Evolutionary conservation across 2,113 vertebrate species (phyloP), one percentile per base, ranked within the genome.

Genomic region (Orthochromis malagaraziensis): DNA sequence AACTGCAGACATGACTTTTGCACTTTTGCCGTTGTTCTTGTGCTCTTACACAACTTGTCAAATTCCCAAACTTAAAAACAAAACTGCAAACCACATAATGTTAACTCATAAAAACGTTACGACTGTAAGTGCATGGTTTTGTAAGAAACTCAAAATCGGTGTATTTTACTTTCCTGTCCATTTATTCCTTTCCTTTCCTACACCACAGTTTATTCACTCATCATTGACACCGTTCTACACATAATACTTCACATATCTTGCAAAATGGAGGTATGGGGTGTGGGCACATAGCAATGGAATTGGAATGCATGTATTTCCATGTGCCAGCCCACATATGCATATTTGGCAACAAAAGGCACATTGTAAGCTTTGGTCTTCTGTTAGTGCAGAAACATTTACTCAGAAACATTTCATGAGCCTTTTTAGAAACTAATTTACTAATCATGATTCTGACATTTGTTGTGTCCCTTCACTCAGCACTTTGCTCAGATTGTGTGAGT

Each of bases 241-340:
- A 47, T 45, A 7, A 73, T 73, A 6, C 40, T 73, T 47, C 8
- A 73, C 68, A 47, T 47, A 17, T 73, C 40, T 73, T 73, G 73
- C 63, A 31, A 85, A 31, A 51, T n/a, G 6, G 42, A 87, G 87
- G 90, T 83, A 19, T 49, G 26, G 87, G 35, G 88, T 87, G 92
- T 93, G 87, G 83, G 89, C 83, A 90, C 73, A 79, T 57, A 79
- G 79, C 91, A 90, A 58, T 73, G 83, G 83, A 81, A 42, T 11
- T 93, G 91, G 91, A 92, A 93, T 94, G 93, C 87, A 83, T 91
- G 82, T 40, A 92, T 93, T 92, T 92, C 93, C 93, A 95, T 93
- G 89, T 80, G 89, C 87, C 87, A 70, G 82, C 95, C 94, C 94
- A 95, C 95, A 88, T 80, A 84, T 77, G 45, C 73, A 77, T 70